A percentile compares a stretch with the other conserved stretches of the same genome.
Evolutionary conservation across 1,140 invertebrate genomes (phyloP).

Genomic region (Antheraea pernyi): DNA sequence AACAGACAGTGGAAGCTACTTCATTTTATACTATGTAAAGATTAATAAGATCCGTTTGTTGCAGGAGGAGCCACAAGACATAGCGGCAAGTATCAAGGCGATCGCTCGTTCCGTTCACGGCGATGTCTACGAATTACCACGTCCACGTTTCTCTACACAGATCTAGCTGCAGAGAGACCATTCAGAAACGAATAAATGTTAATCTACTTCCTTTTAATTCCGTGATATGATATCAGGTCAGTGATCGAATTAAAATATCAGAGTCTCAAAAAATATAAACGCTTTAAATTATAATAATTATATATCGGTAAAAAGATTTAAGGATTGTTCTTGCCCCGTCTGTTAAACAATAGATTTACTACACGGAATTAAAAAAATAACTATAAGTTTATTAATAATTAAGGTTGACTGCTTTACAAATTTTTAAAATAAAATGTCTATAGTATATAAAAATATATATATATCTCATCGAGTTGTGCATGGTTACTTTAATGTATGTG

Average conservation of each 20-base stretch:
- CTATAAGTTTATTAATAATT: neutral
- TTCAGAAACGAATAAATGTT: constrained; percentile 7
- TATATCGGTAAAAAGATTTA: neutral
- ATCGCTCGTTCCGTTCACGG: constrained; percentile 92
- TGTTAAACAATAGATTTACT: neutral
- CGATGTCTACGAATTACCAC: constrained; percentile 91
- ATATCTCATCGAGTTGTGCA: constrained; percentile 44
- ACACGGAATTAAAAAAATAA: neutral
- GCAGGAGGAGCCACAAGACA: constrained; percentile 81
- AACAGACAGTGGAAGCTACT: too few relatives aligned
- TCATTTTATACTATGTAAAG: too few relatives aligned
- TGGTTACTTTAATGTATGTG: constrained; percentile 25
- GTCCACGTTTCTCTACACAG: constrained; percentile 89
- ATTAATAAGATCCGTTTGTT: neutral
- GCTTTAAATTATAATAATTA: neutral
- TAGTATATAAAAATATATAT: constrained; percentile 5
- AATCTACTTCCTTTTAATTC: constrained; percentile 4
- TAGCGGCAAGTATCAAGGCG: constrained; percentile 92
- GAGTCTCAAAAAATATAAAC: neutral
- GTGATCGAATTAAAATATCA: neutral
- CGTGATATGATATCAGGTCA: neutral
- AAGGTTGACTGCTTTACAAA: constrained; percentile 32
- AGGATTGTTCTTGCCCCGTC: neutral
- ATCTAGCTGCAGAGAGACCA: constrained; percentile 77
- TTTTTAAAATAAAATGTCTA: constrained; percentile 20